Evolutionary conservation across 2,797 vertebrate genomes (phyloP), one percentile per base, ranked within the genome.

Genomic region (Sciurus carolinensis): DNA sequence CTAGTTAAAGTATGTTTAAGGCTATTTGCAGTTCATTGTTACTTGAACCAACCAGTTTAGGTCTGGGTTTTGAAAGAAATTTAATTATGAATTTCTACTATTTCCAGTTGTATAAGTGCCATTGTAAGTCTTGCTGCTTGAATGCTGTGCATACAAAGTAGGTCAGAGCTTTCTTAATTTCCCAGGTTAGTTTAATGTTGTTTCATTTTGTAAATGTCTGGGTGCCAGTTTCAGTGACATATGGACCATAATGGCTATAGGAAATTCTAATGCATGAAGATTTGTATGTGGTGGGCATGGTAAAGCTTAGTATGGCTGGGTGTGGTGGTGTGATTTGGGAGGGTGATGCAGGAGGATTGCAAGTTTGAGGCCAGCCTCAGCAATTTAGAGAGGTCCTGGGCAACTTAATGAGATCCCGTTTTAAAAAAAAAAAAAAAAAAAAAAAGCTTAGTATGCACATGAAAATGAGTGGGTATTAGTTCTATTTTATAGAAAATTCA

Each of bases 141-240:
- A 81, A 79, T 66, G 33, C 71, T 86, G 28, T 62, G 0, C 39
- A 73, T 79, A 86, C 39, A 39, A 75, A 62, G 67, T 44, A 22
- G 81, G 47, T 80, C 69, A 54, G 59, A 59, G 62, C 44, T 81
- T 94, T 39, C 24, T 71, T 72, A 52, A 36, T 66, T 91, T 94
- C 47, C 47, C 22, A 66, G 44, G 11, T 77, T 71, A 47, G 9
- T 64, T 13, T 86, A 11, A 36, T 30, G 7, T 66, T 42, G 10
- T 17, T 82, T 86, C 44, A 66, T 66, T 90, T 87, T 80, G 11
- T 69, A 57, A 87, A 62, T 71, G 72, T 44, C 18, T 90, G 36
- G 13, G 10, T 57, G 72, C 30, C n/a, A 12, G 30, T 7, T 79
- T 87, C 71, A 44, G 14, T 57, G 82, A 89, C 14, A 30, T 17